These are phyloP conservation scores for Varanus salvator DNA, from an alignment of 2,113 vertebrate genomes.

Conservation along the genomic window DNA sequence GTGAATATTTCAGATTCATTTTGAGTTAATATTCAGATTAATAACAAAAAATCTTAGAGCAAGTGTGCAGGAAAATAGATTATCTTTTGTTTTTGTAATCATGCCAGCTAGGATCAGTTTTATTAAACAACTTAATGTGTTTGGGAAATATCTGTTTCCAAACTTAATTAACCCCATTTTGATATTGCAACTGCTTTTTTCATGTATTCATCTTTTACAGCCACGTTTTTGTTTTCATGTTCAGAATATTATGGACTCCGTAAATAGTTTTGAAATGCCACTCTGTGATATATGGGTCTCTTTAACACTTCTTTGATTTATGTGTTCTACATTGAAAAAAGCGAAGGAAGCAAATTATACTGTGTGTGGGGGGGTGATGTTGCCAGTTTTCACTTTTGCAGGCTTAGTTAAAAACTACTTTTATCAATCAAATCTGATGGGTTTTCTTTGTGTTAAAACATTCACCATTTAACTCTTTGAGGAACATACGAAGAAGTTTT, in stretches of 20 bases:
- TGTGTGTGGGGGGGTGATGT: conserved; percentile 58
- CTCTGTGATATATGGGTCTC: conserved; percentile 81
- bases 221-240: conserved; percentile 63
- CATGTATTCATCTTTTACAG: conserved; percentile 62
- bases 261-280: conserved; percentile 85
- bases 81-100: conserved; percentile 55
- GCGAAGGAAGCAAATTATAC: conserved; percentile 87
- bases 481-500: conserved; percentile 29
- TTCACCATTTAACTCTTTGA: conserved; percentile 77
- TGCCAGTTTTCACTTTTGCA: conserved; percentile 77
- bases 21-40: conserved; percentile 71
- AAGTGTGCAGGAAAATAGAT: conserved; percentile 57
- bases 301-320: conserved; percentile 87
- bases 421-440: conserved; percentile 83
- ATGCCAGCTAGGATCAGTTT: conserved; percentile 66
- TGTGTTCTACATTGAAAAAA: conserved; percentile 79
- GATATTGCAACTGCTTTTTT: conserved; percentile 57
- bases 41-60: conserved; percentile 66
- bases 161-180: conserved; percentile 77
- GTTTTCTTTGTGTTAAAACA: conserved; percentile 65
- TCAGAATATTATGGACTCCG: conserved; percentile 76
- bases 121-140: conserved; percentile 77
- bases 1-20: conserved; percentile 66
- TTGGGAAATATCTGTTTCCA: conserved; percentile 68
- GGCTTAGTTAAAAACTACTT: conserved; percentile 77